Base-by-base conservation (phyloP, 2,113 vertebrate genomes). In the Cricetomys ansorgei region DNA sequence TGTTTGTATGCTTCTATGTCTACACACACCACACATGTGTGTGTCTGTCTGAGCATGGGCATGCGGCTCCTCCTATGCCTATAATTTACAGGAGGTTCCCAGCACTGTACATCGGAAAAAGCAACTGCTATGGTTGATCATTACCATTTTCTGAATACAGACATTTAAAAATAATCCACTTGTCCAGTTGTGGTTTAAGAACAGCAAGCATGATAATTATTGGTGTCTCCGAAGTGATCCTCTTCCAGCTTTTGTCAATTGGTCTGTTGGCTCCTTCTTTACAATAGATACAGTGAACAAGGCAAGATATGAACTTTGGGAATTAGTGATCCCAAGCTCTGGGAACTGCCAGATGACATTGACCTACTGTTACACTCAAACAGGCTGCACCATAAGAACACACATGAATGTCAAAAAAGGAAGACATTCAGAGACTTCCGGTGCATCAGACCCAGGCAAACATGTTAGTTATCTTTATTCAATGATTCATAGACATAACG, bases 91-190 rank as follows among this genome's bases (percentile, higher is more conserved):
- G 9, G 12, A 53, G 53, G 15, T 65, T 27, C 8, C 92, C n/a
- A 95, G 10, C 48, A 85, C 17, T 55, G 25, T 69, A n/a, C 6
- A 34, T 34, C 77, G 15, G 53, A 53, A 88, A 62, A 92, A 65
- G 4, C 12, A 0, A 16, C 76, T 86, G 43, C 43, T 85, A 7
- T 19, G 1, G 8, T 48, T 70, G 10, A n/a, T 73, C 43, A 70
- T 84, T 73, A 53, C 25, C 57, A 45, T 15, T 90, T 87, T 80
- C 29, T 65, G 67, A 91, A 72, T 21, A 34, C 77, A 83, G 45
- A 43, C 3, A 37, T 92, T 92, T 67, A 91, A 5, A 88, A 96
- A 72, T 86, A 89, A 94, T 84, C 34, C n/a, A 70, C 76, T 75
- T 94, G 34, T 73, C 59, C 57, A 55, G 21, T 12, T 91, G 53